Evolutionary conservation across 2,113 vertebrate genomes (phyloP).

Genomic region (Cisticola juncidis): DNA sequence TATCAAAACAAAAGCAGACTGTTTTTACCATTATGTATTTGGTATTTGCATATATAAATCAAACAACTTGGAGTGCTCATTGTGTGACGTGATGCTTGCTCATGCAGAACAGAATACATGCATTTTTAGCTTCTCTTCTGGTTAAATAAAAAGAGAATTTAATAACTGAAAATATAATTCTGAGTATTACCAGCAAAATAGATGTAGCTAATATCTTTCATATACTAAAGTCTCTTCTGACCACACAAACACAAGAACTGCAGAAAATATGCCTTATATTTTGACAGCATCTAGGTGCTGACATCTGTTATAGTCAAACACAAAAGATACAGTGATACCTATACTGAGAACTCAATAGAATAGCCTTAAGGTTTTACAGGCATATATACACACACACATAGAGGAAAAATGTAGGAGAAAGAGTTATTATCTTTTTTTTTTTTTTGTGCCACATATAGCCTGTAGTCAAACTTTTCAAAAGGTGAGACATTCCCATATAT

Average conservation of each 20-base stretch:
- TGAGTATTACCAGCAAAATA: neutral
- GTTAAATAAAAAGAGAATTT: neutral
- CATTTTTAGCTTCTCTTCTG: neutral
- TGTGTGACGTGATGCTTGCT: neutral
- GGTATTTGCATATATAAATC: neutral
- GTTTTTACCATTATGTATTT: neutral
- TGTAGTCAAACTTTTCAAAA: neutral
- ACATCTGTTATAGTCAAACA: neutral
- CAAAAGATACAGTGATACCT: neutral
- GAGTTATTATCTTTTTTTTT: neutral
- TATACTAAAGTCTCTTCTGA: neutral
- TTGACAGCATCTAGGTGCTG: neutral
- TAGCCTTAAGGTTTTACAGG: neutral
- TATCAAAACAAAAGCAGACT: neutral
- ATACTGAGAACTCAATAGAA: neutral
- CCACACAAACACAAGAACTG: neutral
- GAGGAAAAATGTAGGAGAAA: neutral
- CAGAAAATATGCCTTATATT: neutral
- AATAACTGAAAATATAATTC: neutral
- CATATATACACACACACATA: accelerated
- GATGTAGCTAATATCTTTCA: neutral
- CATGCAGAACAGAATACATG: neutral
- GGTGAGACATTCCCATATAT: neutral
- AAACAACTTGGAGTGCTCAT: neutral
- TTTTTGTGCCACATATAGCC: neutral